phyloP scores from a whole-genome alignment of 2,113 vertebrate genomes.

The Heterochromis multidens region DNA sequence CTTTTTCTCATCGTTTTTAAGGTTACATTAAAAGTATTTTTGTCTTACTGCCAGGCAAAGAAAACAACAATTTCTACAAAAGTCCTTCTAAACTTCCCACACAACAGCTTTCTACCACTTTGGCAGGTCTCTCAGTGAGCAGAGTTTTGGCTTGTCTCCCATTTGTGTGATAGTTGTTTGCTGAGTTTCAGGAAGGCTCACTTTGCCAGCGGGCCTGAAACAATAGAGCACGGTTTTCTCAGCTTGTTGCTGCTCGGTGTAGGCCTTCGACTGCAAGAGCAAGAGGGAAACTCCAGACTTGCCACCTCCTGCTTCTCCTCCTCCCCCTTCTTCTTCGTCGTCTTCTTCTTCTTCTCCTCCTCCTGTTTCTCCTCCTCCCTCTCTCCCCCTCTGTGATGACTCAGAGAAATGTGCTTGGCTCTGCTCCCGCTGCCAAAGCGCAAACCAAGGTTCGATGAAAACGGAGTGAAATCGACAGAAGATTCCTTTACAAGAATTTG shows the following conservation, averaged over 20 bases:
- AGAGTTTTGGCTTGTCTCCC: slow-evolving; percentile 45
- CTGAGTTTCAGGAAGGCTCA: slow-evolving; percentile 63
- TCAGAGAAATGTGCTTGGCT: slow-evolving; percentile 77
- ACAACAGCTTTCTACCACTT: slow-evolving; percentile 47
- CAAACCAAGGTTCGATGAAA: slow-evolving; percentile 58
- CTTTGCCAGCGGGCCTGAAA: slow-evolving; percentile 62
- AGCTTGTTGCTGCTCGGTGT: slow-evolving; percentile 42
- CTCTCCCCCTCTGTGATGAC: slow-evolving; percentile 59
- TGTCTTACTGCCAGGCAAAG: slow-evolving; percentile 12
- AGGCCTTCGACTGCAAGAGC: slow-evolving; percentile 45
- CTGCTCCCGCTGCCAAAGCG: slow-evolving; percentile 30
- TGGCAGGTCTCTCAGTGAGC: slow-evolving; percentile 49
- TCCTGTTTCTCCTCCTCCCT: not conserved
- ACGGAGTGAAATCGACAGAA: slow-evolving; percentile 46
- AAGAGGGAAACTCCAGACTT: slow-evolving; percentile 65
- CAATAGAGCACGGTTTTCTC: slow-evolving; percentile 60
- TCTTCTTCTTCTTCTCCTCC: not conserved
- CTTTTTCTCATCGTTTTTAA: not conserved
- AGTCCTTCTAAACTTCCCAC: slow-evolving; percentile 51
- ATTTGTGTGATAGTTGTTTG: slow-evolving; percentile 47
- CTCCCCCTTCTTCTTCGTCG: not conserved
- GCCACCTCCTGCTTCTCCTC: slow-evolving; percentile 53
- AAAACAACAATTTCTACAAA: slow-evolving; percentile 50
- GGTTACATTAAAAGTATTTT: not conserved
- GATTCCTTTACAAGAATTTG: slow-evolving; percentile 50